Conservation (phyloP, 2,113 vertebrate genomes). For the Corythornis madagascariensis region DNA sequence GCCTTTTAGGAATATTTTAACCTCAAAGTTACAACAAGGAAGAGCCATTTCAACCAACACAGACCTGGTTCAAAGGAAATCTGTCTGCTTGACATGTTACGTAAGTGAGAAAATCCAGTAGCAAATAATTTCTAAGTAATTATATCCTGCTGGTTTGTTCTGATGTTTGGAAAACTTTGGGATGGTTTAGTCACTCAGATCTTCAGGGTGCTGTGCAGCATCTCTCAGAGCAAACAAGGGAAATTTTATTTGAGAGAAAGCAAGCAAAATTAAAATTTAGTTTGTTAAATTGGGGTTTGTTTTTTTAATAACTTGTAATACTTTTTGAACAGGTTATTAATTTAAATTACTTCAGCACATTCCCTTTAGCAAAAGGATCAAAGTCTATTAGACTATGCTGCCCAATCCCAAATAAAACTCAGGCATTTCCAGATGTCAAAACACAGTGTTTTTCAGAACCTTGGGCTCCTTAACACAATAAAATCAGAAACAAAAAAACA, state of each 20-base stretch:
- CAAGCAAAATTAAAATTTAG: not conserved
- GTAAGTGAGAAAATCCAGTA: not conserved
- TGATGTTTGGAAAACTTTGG: not conserved
- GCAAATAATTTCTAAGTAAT: not conserved
- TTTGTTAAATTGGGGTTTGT: not conserved
- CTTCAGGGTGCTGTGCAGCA: not conserved
- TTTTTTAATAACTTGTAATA: not conserved
- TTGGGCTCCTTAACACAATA: not conserved
- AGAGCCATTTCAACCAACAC: not conserved
- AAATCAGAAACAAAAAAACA: not conserved
- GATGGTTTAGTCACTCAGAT: not conserved
- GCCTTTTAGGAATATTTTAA: conserved; percentile 31
- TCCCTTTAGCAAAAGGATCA: not conserved
- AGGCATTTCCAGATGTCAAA: conserved; percentile 28
- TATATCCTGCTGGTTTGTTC: not conserved
- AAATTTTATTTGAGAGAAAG: not conserved
- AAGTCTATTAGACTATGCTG: not conserved
- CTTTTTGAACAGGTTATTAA: not conserved
- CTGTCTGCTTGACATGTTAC: not conserved
- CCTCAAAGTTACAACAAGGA: conserved; percentile 3
- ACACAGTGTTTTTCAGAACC: not conserved
- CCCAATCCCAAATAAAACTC: not conserved
- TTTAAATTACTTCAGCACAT: not conserved
- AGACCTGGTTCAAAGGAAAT: not conserved
- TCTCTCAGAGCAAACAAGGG: not conserved